phyloP scores from a whole-genome alignment of 2,113 vertebrate species.

The Kryptolebias marmoratus region DNA sequence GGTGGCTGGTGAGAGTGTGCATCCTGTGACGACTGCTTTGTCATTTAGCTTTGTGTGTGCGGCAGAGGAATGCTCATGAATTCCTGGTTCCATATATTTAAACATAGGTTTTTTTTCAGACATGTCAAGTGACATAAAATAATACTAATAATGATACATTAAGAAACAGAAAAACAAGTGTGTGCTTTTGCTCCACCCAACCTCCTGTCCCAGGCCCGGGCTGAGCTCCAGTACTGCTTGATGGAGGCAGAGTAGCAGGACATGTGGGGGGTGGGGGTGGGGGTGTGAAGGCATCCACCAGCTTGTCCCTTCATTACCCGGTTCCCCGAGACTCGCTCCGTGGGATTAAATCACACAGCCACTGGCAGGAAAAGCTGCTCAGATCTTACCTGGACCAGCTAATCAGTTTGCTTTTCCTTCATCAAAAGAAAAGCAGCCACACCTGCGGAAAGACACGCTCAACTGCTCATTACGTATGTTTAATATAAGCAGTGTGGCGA shows the following conservation, averaged over 20 bases:
- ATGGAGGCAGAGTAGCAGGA: conserved; percentile 40
- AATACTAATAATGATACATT: not conserved
- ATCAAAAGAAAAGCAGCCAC: conserved; percentile 63
- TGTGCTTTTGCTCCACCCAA: conserved; percentile 56
- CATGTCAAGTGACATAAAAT: not conserved
- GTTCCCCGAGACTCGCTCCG: conserved; percentile 50
- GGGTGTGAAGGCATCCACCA: conserved; percentile 44
- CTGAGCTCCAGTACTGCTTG: conserved; percentile 56
- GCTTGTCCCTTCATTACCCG: conserved; percentile 59
- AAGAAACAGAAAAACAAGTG: not conserved
- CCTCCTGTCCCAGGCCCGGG: conserved; percentile 59
- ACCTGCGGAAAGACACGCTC: conserved; percentile 48
- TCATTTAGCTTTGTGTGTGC: conserved; percentile 26
- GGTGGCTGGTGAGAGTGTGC: conserved; percentile 33
- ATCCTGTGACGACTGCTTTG: conserved; percentile 40
- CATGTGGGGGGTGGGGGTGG: conserved; percentile 6
- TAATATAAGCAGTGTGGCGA: conserved; percentile 24
- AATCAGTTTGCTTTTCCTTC: conserved; percentile 69
- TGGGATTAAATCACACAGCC: conserved; percentile 65
- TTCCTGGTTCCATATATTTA: not conserved
- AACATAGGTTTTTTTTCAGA: not conserved
- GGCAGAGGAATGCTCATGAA: conserved; percentile 3
- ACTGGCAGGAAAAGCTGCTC: conserved; percentile 51
- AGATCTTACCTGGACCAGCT: conserved; percentile 63
- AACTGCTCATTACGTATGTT: conserved; percentile 30